Evolutionary conservation across 1,140 invertebrate species (phyloP), one percentile per base, ranked within the genome.

Genomic region (Mizuhopecten yessoensis): DNA sequence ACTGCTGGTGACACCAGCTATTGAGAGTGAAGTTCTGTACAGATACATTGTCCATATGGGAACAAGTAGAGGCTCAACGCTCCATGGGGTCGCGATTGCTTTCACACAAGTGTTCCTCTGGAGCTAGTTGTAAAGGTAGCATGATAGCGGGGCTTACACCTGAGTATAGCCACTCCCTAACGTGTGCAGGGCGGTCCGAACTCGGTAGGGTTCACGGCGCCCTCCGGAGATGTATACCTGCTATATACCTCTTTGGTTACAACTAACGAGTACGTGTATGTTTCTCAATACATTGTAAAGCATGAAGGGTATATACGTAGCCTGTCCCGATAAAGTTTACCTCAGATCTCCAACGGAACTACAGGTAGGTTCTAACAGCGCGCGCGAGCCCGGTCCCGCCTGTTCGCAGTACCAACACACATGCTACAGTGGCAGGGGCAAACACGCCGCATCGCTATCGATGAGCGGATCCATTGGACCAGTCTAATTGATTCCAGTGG

Each of bases 401-500:
- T 75, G 57, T 11, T 75, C 57, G n/a, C 23, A 29, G n/a, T 39
- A 39, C 36, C 36, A 39, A 39, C 57, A 29, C 45, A 49, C 57
- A 75, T 29, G 57, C 57, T 75, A 75, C 23, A 75, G 57, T 75
- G 57, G 57, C 57, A 75, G 23, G 11, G 57, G 57, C 11, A 29
- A 75, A 75, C 57, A 29, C 57, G n/a, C 57, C 23, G 57, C 57
- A 75, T 29, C 11, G 57, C 57, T 75, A 75, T 75, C 57, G 57
- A 75, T 75, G 57, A 29, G 57, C 9, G 29, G 57, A 75, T 75
- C n/a, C 57, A n/a, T 75, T 29, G n/a, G 57, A 75, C 57, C n/a
- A n/a, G 57, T 29, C 57, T 75, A 75, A 75, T 75, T 75, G 57
- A 75, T 75, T 75, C 57, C 57, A 75, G 57, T 75, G 57, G 57